Conservation (phyloP, 2,113 vertebrate species). For the Saimiri boliviensis region DNA sequence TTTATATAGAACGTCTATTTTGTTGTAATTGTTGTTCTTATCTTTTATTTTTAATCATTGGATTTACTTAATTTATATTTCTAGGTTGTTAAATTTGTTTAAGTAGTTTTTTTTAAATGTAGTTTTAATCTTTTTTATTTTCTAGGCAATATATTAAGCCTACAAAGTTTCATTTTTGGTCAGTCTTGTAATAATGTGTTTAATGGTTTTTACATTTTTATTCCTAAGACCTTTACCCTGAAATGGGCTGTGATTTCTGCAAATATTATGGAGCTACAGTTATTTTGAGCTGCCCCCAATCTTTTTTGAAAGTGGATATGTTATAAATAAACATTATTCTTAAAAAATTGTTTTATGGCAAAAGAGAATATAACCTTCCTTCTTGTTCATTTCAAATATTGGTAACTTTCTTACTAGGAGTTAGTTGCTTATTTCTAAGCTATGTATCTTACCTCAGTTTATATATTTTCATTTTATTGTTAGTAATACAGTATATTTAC, state of each 20-base stretch:
- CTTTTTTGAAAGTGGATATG: background rate
- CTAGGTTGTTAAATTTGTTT: background rate
- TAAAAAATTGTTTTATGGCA: background rate
- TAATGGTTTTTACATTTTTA: background rate
- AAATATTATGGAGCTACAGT: background rate
- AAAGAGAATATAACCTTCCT: background rate
- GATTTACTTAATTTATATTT: background rate
- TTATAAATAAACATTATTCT: background rate
- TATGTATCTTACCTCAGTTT: background rate
- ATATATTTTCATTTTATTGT: conserved; percentile 25
- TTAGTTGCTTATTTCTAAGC: background rate
- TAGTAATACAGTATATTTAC: background rate
- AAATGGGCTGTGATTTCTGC: conserved; percentile 19
- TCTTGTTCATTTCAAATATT: background rate
- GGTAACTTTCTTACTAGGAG: background rate
- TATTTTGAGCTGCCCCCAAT: background rate
- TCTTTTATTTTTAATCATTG: background rate
- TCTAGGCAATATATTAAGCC: background rate
- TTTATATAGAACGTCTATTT: background rate
- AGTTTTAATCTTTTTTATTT: background rate
- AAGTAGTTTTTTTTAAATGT: background rate
- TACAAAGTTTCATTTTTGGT: background rate
- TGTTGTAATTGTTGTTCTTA: background rate
- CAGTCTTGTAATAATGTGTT: background rate
- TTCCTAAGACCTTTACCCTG: background rate